Evolutionary conservation across 2,888 invertebrate species (phyloP).

Genomic region (Labia minor): DNA sequence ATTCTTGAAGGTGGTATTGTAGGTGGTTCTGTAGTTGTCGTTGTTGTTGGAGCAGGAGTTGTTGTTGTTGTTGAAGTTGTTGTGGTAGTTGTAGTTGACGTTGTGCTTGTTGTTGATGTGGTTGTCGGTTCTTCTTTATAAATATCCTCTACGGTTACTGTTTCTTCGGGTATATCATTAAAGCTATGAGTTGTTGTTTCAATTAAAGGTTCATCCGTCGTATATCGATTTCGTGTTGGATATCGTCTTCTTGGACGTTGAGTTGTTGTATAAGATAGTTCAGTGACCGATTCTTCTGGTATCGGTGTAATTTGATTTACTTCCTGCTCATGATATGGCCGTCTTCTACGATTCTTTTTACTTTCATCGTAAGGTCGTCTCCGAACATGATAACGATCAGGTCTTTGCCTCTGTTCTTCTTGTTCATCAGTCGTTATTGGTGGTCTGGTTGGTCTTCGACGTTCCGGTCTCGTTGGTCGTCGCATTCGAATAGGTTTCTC

Average conservation of each 20-base stretch:
- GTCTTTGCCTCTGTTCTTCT: not conserved
- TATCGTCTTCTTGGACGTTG: not conserved
- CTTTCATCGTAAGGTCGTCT: not conserved
- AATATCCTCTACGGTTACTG: constrained; percentile 27
- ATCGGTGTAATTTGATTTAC: not conserved
- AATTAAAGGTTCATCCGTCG: not conserved
- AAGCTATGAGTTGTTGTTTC: constrained; percentile 7
- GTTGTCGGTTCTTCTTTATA: constrained; percentile 24
- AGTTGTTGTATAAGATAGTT: not conserved
- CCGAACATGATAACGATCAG: not conserved
- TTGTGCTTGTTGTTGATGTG: constrained; percentile 22
- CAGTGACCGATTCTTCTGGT: not conserved
- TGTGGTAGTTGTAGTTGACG: constrained; percentile 25
- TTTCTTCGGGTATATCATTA: not conserved
- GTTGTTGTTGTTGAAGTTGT: constrained; percentile 25
- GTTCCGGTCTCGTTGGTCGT: not conserved
- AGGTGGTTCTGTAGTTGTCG: constrained; percentile 25
- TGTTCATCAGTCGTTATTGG: not conserved
- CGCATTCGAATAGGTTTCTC: not conserved
- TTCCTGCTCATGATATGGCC: not conserved
- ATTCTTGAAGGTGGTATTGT: constrained; percentile 21
- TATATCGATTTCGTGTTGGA: not conserved
- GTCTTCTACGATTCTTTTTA: not conserved
- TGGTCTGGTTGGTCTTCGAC: not conserved
- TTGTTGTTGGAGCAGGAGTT: constrained; percentile 25